phyloP scores from a whole-genome alignment of 2,113 vertebrate species.

The Furnarius figulus region DNA sequence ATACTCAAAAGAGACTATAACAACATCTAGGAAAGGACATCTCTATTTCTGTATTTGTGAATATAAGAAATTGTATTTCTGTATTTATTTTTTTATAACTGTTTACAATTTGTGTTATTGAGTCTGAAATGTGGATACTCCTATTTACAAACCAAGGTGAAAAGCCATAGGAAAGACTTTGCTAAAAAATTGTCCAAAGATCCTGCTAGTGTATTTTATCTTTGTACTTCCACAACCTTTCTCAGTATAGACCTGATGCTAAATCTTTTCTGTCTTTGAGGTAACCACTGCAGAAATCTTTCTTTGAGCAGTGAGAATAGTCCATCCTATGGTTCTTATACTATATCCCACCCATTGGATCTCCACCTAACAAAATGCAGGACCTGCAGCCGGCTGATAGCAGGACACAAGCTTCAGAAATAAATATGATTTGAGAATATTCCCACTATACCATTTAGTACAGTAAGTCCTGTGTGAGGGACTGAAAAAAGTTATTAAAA shows the following conservation, averaged over 20 bases:
- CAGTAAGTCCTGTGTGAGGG: not conserved
- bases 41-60: not conserved
- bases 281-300: not conserved
- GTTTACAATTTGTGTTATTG: not conserved
- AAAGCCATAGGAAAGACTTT: not conserved
- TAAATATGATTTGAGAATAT: not conserved
- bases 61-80: not conserved
- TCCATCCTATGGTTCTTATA: not conserved
- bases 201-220: not conserved
- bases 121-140: not conserved
- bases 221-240: not conserved
- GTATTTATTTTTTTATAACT: not conserved
- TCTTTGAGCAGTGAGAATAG: not conserved
- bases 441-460: not conserved
- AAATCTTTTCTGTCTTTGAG: not conserved
- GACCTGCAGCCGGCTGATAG: not conserved
- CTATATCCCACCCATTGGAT: not conserved
- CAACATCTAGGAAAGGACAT: not conserved
- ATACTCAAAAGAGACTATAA: not conserved
- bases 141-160: no score
- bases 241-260: not conserved
- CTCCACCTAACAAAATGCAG: not conserved
- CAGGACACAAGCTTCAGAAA: not conserved
- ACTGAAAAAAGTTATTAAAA: not conserved
- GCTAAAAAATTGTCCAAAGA: not conserved